Conservation (phyloP, 2,888 invertebrate genomes). For the Ryuthela nishihirai region DNA sequence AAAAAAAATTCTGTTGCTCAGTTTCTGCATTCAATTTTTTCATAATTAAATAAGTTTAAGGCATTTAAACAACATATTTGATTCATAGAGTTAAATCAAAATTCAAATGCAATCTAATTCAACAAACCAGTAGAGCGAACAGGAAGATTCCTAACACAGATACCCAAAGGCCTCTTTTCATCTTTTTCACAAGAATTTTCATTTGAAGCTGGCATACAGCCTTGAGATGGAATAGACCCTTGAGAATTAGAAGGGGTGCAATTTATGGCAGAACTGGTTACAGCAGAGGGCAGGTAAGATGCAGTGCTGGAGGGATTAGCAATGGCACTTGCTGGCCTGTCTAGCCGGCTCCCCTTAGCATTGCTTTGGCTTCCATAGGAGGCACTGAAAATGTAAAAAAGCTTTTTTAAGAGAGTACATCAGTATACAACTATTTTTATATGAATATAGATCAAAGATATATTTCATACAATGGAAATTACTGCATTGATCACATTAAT, state of each 20-base stretch:
- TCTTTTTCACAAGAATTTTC: conserved; percentile 56
- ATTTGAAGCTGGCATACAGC: conserved; percentile 8
- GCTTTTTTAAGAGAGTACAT: too few species aligned
- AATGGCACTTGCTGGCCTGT: conserved; percentile 40
- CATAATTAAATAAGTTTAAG: too few species aligned
- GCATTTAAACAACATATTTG: too few species aligned
- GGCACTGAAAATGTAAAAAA: conserved; percentile 15
- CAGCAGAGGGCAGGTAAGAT: conserved; percentile 31
- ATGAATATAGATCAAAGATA: too few species aligned
- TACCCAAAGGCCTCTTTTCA: conserved; percentile 75
- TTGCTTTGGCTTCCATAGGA: conserved; percentile 42
- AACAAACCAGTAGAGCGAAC: conserved; percentile 64
- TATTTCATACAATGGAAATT: too few species aligned
- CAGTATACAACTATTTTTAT: too few species aligned
- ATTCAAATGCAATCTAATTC: neutral
- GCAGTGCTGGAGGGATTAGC: conserved; percentile 46
- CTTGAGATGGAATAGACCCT: conserved; percentile 16
- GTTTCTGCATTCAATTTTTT: too few species aligned
- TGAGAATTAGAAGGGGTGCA: conserved; percentile 19
- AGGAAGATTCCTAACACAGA: conserved; percentile 86
- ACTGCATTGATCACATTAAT: too few species aligned
- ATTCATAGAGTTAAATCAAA: neutral
- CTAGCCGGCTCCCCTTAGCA: conserved; percentile 40
- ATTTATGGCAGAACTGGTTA: conserved; percentile 24
- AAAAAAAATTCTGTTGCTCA: too few species aligned